These are phyloP conservation scores for Gisinianus flammeolus DNA, from an alignment of 2,888 invertebrate species.

Conservation along the genomic window DNA sequence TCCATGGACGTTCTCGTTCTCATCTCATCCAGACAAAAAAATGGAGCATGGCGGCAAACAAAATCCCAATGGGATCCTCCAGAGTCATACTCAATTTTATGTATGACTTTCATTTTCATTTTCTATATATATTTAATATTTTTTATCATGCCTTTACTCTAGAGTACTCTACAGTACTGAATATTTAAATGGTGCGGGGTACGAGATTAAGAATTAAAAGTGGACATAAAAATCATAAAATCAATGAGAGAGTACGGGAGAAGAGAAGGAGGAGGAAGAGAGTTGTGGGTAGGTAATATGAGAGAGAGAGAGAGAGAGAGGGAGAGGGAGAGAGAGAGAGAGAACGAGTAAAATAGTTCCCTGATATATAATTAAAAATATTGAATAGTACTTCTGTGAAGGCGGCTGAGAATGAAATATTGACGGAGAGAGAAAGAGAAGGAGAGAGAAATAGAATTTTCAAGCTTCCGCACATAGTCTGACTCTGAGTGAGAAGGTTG, in stretches of 20 bases:
- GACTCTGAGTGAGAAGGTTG: constrained; percentile 4
- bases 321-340: no score
- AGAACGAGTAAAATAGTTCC: no score
- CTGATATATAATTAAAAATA: no score
- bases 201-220: neutral
- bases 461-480: neutral
- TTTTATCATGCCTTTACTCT: neutral
- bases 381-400: neutral
- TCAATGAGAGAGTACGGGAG: neutral
- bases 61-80: no score
- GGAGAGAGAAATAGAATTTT: constrained; percentile 2
- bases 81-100: no score
- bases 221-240: neutral
- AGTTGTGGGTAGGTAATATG: no score
- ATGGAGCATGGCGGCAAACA: no score
- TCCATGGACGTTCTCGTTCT: no score
- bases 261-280: neutral
- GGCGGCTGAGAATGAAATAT: neutral
- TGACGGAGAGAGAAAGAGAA: neutral
- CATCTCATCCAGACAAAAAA: no score
- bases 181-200: neutral
- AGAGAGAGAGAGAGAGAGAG: no score
- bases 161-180: neutral
- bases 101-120: no score
- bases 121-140: neutral